Evolutionary conservation across 1,140 invertebrate genomes (phyloP), one percentile per base, ranked within the genome.

Genomic region (Nebria ingens): DNA sequence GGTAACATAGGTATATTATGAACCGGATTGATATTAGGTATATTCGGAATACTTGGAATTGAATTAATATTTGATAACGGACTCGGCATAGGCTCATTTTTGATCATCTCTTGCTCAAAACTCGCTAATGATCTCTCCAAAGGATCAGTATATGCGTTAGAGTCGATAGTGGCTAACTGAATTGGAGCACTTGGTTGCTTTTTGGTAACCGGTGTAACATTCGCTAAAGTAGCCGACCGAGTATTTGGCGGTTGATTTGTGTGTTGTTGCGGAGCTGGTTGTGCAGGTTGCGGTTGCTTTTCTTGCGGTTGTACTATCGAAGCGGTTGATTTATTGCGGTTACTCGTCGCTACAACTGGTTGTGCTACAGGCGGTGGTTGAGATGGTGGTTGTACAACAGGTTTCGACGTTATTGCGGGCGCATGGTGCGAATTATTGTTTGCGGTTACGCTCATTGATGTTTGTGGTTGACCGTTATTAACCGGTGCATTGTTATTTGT

Each of bases 41-140:
- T 62, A 56, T 60, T 64, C 21, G 66, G 61, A 23, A 64, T 56
- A 2, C 58, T 40, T 12, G 62, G 61, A 61, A 67, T 62, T 58
- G 58, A 53, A 19, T 29, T 51, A 12, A 61, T 59, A 1, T 9
- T 29, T 21, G 51, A 34, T 21, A 60, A 34, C 15, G 52, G 52
- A 53, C 22, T 72, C 65, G 51, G 73, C 62, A 71, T 67, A 2
- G 73, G 74, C n/a, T 77, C 73, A 42, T 73, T 74, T 13, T 74
- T 74, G 40, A 76, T 75, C 6, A 80, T 69, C 52, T 75, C 77
- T 25, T 79, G 75, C 67, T 84, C 82, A 15, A 84, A 64, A 56
- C 76, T 82, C 29, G 81, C 81, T 53, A 84, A 70, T 21, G 81
- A 82, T 59, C 82, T 75, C 65, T 83, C 82, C 58, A 83, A 73